Percentiles rank a stretch among this genome's conserved stretches.
These are phyloP conservation scores for Nansenia antarctica DNA, from an alignment of 2,113 vertebrate genomes.

Conservation along the genomic window DNA sequence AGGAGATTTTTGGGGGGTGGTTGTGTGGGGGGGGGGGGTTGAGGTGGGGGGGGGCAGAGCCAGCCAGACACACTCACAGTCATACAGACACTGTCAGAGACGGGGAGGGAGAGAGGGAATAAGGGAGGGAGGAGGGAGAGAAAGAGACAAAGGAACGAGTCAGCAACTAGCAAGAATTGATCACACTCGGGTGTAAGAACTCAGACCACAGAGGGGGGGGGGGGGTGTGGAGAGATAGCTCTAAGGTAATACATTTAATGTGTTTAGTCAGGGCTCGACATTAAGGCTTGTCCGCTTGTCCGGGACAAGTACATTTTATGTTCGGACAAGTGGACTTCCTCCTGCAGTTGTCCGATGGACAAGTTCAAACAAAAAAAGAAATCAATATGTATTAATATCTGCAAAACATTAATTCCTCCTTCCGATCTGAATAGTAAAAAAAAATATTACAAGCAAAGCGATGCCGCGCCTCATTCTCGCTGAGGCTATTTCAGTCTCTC, in stretches of 20 bases:
- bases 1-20: slow-evolving; percentile 6
- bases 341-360: no score
- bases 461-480: no score
- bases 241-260: background rate
- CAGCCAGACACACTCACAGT: slow-evolving; percentile 45
- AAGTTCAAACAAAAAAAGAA: no score
- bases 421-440: no score
- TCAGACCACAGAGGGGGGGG: slow-evolving; percentile 31
- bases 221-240: slow-evolving; percentile 1
- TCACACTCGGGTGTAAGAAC: slow-evolving; percentile 48
- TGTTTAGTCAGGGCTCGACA: background rate
- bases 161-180: slow-evolving; percentile 58
- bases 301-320: no score
- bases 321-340: no score
- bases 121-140: slow-evolving; percentile 1
- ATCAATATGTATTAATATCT: no score
- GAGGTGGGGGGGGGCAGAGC: slow-evolving; percentile 5
- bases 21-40: background rate
- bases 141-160: slow-evolving; percentile 56
- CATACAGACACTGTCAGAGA: slow-evolving; percentile 47
- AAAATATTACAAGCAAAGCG: no score
- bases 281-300: no score
- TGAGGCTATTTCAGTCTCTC: no score
- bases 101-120: background rate
- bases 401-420: no score